Percentiles rank a stretch among this genome's conserved stretches.
phyloP scores from a whole-genome alignment of 2,888 invertebrate species.

The Liodrosophila aerea region DNA sequence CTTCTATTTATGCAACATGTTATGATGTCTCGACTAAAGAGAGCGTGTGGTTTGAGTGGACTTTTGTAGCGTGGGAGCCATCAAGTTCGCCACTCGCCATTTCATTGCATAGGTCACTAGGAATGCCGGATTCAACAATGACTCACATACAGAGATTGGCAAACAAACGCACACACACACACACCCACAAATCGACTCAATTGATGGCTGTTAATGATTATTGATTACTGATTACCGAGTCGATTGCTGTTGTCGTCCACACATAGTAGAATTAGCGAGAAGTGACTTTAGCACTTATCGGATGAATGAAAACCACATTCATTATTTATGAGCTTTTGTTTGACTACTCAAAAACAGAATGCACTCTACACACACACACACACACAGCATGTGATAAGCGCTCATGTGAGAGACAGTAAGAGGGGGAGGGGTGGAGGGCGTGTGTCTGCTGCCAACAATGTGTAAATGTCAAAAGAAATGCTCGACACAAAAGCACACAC shows the following conservation, averaged over 20 bases:
- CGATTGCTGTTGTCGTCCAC: slow-evolving; percentile 36
- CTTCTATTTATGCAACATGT: slow-evolving; percentile 69
- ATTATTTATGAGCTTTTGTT: slow-evolving; percentile 23
- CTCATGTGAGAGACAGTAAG: slow-evolving; percentile 15
- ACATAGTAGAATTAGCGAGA: slow-evolving; percentile 20
- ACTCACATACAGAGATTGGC: slow-evolving; percentile 37
- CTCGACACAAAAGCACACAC: slow-evolving; percentile 25
- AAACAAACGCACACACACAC: slow-evolving; percentile 7
- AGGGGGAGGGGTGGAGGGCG: slow-evolving; percentile 9
- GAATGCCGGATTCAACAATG: slow-evolving; percentile 31
- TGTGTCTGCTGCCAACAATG: slow-evolving; percentile 51
- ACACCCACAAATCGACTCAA: background rate
- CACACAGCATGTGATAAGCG: slow-evolving; percentile 17
- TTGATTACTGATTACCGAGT: slow-evolving; percentile 57
- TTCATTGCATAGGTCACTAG: slow-evolving; percentile 19
- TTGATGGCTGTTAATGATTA: slow-evolving; percentile 51
- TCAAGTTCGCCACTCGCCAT: slow-evolving; percentile 44
- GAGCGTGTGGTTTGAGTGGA: slow-evolving; percentile 38
- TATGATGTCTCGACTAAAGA: slow-evolving; percentile 46
- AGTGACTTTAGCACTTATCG: slow-evolving; percentile 14
- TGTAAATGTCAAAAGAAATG: slow-evolving; percentile 66
- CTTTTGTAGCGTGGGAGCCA: slow-evolving; percentile 48
- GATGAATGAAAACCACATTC: slow-evolving; percentile 44
- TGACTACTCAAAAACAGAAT: slow-evolving; percentile 17
- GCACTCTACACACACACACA: slow-evolving; percentile 1